Evolutionary conservation across 2,113 vertebrate species (phyloP).

Genomic region (Burhinus bistriatus): DNA sequence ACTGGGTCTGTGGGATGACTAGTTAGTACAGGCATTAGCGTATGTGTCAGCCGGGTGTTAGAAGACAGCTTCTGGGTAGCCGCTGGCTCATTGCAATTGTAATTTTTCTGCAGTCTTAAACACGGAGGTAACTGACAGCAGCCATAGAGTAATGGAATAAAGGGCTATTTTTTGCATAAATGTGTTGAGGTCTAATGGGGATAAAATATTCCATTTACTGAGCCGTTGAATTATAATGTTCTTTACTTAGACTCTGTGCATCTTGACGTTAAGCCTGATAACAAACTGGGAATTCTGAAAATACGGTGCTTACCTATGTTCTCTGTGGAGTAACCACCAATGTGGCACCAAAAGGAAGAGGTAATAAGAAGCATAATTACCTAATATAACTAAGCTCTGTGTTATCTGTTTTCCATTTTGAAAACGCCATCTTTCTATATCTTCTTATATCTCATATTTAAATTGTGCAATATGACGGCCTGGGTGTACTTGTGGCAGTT

Average conservation of each 20-base stretch:
- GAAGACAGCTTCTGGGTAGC: background rate
- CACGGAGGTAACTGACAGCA: background rate
- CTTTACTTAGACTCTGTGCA: background rate
- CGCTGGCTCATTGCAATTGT: background rate
- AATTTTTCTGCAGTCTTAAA: background rate
- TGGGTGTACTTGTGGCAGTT: background rate
- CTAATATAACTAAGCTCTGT: constrained; percentile 55
- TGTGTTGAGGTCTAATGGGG: background rate
- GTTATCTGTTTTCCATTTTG: constrained; percentile 53
- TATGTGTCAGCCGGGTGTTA: background rate
- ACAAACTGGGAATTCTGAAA: constrained; percentile 52
- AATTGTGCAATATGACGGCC: background rate
- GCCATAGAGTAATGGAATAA: background rate
- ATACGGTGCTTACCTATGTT: constrained; percentile 28
- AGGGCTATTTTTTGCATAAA: background rate
- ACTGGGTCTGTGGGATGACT: background rate
- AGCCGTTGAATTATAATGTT: background rate
- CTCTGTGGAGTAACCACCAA: constrained; percentile 45
- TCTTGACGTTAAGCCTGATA: constrained; percentile 26
- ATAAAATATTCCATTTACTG: background rate
- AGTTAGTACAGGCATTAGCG: background rate
- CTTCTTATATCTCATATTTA: background rate
- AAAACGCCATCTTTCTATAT: constrained; percentile 54
- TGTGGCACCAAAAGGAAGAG: constrained; percentile 39
- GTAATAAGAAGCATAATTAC: constrained; percentile 63